Base-by-base conservation (phyloP, 2,888 invertebrate genomes). In the Yponomeuta malinellus region DNA sequence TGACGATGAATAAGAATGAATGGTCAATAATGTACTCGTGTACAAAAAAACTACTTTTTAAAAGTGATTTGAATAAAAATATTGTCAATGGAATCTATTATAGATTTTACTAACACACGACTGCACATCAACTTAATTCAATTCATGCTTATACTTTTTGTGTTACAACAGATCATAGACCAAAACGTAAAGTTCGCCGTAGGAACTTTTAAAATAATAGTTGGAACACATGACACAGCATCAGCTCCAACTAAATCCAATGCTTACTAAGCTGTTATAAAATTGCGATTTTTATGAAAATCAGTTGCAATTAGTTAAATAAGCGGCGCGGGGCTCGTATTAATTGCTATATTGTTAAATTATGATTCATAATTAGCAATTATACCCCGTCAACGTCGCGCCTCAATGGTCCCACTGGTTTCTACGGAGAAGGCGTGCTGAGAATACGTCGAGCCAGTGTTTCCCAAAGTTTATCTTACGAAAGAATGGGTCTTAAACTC, bases 311-410 rank as follows among this genome's bases (percentile, higher is more conserved):
- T 87, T 85, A 86, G 83, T 83, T 81, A 85, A 84, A 83, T 84
- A 84, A 82, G 81, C 78, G 79, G 80, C 79, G 77, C 76, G 72
- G 72, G 74, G 75, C 74, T 73, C 75, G 83, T 87, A 86, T 87
- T 88, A 88, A 88, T 89, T 85, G 84, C 84, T 77, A 78, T 86
- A 88, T 87, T 86, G 85, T 86, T 88, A 87, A 88, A 85, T 88
- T 88, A 88, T 83, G 85, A 83, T 79, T 77, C 81, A 75, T 85
- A 87, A 90, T 89, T 87, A 86, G 87, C 74, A 84, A 89, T 88
- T 86, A 86, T 82, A 85, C 86, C 85, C 48, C 78, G 73, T 48
- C 75, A 73, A 74, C 74, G 78, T 77, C 76, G 72, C 78, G 83
- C 81, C 74, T 70, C 31, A 70, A 15, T 70, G 48, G 68, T n/a